A percentile compares a stretch with the other conserved stretches of the same genome.
Conservation (phyloP, 2,888 invertebrate species). For the Calliopum simillimum region DNA sequence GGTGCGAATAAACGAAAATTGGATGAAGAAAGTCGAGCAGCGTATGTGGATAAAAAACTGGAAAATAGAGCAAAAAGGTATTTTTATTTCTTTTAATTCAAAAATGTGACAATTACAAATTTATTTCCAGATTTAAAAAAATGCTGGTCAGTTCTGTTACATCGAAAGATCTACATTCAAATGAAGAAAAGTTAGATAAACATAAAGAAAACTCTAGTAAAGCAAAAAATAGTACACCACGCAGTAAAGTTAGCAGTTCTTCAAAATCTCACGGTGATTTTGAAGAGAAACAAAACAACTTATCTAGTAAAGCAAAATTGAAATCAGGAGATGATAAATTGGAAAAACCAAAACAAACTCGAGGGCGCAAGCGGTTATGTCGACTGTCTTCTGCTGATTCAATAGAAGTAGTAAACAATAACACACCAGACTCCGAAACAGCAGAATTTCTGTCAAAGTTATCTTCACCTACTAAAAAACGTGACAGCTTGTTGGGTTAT, state of each 20-base stretch:
- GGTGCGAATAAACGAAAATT: slow-evolving; percentile 74
- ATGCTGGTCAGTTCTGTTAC: slow-evolving; percentile 53
- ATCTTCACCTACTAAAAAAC: slow-evolving; percentile 72
- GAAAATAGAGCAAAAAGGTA: slow-evolving; percentile 72
- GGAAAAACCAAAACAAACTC: slow-evolving; percentile 47
- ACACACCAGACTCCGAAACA: slow-evolving; percentile 54
- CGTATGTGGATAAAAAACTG: slow-evolving; percentile 71
- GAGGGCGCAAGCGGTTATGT: slow-evolving; percentile 41
- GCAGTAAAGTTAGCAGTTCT: too few relatives aligned
- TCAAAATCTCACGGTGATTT: too few relatives aligned
- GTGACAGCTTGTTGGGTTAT: slow-evolving; percentile 73
- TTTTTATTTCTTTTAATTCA: slow-evolving; percentile 51
- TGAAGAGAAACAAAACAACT: too few relatives aligned
- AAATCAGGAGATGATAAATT: background rate
- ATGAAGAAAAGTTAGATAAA: slow-evolving; percentile 29
- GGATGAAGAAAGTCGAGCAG: slow-evolving; percentile 71
- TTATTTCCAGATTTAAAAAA: slow-evolving; percentile 57
- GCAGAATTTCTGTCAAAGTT: slow-evolving; percentile 70
- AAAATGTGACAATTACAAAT: background rate
- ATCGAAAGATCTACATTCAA: slow-evolving; percentile 27
- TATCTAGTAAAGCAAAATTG: too few relatives aligned
- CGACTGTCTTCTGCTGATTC: slow-evolving; percentile 51
- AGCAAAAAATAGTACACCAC: background rate
- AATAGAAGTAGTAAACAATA: slow-evolving; percentile 31
- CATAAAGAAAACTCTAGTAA: slow-evolving; percentile 6